These are phyloP conservation scores for Cyclina sinensis DNA, from an alignment of 1,140 invertebrate species.

Conservation along the genomic window DNA sequence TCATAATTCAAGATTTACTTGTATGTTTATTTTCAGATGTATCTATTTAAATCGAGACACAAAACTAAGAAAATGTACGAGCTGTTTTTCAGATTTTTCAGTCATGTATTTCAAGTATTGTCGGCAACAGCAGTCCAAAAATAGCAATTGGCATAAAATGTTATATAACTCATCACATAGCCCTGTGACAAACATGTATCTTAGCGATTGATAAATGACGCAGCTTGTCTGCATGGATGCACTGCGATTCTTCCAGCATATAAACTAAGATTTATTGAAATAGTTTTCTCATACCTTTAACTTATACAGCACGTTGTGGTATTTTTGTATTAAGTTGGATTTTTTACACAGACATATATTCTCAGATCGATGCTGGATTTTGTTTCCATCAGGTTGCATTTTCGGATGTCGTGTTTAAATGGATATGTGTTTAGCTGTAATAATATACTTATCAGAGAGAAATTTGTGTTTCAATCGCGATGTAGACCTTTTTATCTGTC, in stretches of 20 bases:
- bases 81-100: too few relatives aligned
- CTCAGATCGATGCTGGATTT: neutral
- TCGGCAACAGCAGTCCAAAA: neutral
- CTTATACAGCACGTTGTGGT: neutral
- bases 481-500: constrained; percentile 8
- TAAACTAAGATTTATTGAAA: constrained; percentile 10
- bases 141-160: constrained; percentile 14
- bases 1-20: too few relatives aligned
- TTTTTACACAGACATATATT: neutral
- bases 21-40: too few relatives aligned
- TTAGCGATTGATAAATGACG: constrained; percentile 44
- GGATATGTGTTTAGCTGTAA: neutral
- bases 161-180: constrained; percentile 36
- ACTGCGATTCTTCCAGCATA: neutral
- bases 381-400: neutral
- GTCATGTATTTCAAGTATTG: too few relatives aligned
- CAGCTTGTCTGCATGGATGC: constrained; percentile 7
- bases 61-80: too few relatives aligned
- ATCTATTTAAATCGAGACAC: too few relatives aligned
- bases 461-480: neutral
- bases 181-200: constrained; percentile 16
- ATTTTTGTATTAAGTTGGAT: neutral
- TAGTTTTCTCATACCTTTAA: neutral
- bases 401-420: neutral
- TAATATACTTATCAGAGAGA: neutral